Conservation (phyloP, 2,888 invertebrate species). For the Cenopis cana region DNA sequence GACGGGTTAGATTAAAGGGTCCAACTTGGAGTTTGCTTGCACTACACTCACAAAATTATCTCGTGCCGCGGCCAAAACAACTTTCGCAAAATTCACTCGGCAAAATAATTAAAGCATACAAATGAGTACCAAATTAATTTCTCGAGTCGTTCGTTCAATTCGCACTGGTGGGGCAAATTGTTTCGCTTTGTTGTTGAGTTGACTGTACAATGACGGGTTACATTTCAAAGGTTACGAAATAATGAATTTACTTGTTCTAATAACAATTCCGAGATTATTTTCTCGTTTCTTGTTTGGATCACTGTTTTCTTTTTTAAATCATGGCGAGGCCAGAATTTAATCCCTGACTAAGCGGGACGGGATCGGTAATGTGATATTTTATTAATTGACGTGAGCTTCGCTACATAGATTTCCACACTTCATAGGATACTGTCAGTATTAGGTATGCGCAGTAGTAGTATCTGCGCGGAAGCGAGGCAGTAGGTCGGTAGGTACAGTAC, state of each 20-base stretch:
- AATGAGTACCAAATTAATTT: slow-evolving; percentile 62
- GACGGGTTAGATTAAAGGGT: slow-evolving; percentile 33
- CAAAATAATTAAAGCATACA: slow-evolving; percentile 52
- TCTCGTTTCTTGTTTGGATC: slow-evolving; percentile 30
- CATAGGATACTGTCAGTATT: too few species aligned
- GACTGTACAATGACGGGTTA: slow-evolving; percentile 46
- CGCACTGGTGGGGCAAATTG: slow-evolving; percentile 46
- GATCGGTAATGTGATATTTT: too few species aligned
- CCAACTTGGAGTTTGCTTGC: slow-evolving; percentile 28
- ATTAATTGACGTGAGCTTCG: too few species aligned
- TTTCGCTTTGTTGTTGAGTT: slow-evolving; percentile 47
- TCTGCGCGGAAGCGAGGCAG: too few species aligned
- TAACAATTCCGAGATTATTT: slow-evolving; percentile 42
- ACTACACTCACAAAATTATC: slow-evolving; percentile 43
- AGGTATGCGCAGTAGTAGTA: too few species aligned
- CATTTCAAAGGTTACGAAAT: slow-evolving; percentile 46
- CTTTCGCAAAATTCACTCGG: slow-evolving; percentile 36
- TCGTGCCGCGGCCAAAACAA: slow-evolving; percentile 37
- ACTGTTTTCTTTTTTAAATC: slow-evolving; percentile 1
- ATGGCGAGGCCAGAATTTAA: background rate
- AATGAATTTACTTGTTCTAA: slow-evolving; percentile 46
- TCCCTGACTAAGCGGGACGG: too few species aligned
- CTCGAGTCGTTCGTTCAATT: slow-evolving; percentile 49
- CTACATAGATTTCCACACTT: too few species aligned
- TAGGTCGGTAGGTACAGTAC: too few species aligned